Base-by-base conservation (phyloP, 2,113 vertebrate species). In the Oreotrochilus melanogaster region DNA sequence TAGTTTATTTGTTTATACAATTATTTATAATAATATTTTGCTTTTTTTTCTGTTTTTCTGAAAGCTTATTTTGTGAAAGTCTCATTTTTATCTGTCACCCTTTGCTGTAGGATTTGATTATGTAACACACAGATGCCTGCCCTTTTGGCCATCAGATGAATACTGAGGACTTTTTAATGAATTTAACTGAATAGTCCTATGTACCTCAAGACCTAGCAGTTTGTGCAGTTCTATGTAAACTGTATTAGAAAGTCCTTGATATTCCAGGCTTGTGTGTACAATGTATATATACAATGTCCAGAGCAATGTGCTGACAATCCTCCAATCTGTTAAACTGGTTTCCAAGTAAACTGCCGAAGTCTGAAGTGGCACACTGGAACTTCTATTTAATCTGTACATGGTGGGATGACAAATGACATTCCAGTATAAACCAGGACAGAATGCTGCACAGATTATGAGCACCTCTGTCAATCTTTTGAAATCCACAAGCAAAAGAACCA, bases 391-490 rank as follows among this genome's bases (percentile, higher is more conserved):
- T 48, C 33, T 69, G 6, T 18, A 28, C 9, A 23, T 10, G 31
- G 8, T 16, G 25, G 6, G 17, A 72, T 65, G 10, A 5, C 51
- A 73, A 43, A 11, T 18, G 42, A 51, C 3, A 31, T 10, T 37
- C 18, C 50, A 56, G 3, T 37, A 50, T 35, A 72, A 79, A 64
- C 2, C 12, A 60, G 4, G 4, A n/a, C 33, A 47, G 5, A 56
- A 21, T 39, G 39, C 19, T 5, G 2, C 7, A 43, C 8, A 31
- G 3, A 24, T 21, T 7, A 47, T 15, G 17, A 0, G 0, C 25
- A 42, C 3, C 14, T 76, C 37, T 56, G 6, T 21, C 19, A 65
- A 6, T 12, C 4, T 53, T 80, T 48, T 24, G 25, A 69, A 81
- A 65, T 10, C 8, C 11, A n/a, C 5, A 53, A 48, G 25, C 35